phyloP scores from a whole-genome alignment of 2,113 vertebrate species.

The Oreotragus oreotragus region DNA sequence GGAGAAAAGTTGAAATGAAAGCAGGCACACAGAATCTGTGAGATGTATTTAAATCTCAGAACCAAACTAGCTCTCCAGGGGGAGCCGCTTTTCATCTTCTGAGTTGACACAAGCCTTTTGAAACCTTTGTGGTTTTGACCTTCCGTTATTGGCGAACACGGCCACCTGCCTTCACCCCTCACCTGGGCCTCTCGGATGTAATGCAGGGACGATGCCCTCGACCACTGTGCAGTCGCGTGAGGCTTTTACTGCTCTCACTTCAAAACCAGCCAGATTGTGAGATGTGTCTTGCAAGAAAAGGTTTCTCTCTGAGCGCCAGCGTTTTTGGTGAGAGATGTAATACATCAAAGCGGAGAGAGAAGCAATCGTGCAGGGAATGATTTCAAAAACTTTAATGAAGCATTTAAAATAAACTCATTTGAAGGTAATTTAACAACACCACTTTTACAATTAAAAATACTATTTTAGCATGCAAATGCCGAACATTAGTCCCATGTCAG shows the following conservation, averaged over 20 bases:
- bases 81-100: constrained; percentile 55
- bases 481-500: constrained; percentile 80
- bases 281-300: constrained; percentile 51
- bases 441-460: constrained; percentile 83
- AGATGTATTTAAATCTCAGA: constrained; percentile 65
- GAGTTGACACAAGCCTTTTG: constrained; percentile 60
- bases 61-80: constrained; percentile 47
- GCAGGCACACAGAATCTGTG: constrained; percentile 6
- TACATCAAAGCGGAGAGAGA: constrained; percentile 74
- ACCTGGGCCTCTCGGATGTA: not conserved
- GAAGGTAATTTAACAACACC: constrained; percentile 80
- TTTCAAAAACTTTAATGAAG: constrained; percentile 81
- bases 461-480: constrained; percentile 78
- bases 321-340: constrained; percentile 52
- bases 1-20: constrained; percentile 23
- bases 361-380: constrained; percentile 69
- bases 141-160: constrained; percentile 48
- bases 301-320: constrained; percentile 46
- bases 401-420: constrained; percentile 83
- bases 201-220: not conserved
- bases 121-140: constrained; percentile 58
- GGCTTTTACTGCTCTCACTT: constrained; percentile 47
- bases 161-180: constrained; percentile 40
- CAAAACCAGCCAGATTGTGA: constrained; percentile 58
- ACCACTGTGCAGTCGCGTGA: not conserved